Base-by-base conservation (phyloP, 2,113 vertebrate genomes). In the Mola mola region DNA sequence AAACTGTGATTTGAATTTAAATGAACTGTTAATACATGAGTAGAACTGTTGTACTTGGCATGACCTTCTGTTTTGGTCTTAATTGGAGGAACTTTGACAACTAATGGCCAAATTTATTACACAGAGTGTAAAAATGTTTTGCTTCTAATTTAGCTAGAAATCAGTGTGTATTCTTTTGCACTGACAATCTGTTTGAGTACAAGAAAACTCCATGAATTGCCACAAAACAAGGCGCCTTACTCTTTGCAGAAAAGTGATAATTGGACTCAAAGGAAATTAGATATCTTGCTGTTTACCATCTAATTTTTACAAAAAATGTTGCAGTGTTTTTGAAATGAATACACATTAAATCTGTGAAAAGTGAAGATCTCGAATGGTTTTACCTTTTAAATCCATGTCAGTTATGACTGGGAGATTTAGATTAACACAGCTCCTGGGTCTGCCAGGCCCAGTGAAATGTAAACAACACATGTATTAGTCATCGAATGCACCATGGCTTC, bases 1-100 rank as follows among this genome's bases (percentile, higher is more conserved):
- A 58, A 79, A 65, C 7, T 44, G 64, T 60, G 47, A 66, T 67
- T 20, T 72, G 81, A 77, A 78, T 85, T 66, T 66, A 64, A 85
- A 79, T 77, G 8, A 63, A 52, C 40, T 42, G 12, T 47, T 62
- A 60, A 43, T 62, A 69, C 71, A 70, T 31, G 31, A 53, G 48
- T 55, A 25, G 44, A 29, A 58, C 42, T 56, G 46, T 66, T 72
- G 51, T 57, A 19, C 56, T 67, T 24, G 25, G 50, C 66, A 40
- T 80, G 62, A 87, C 81, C 75, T 85, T 80, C 82, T 76, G 63
- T 70, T 79, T 68, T 62, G 56, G 33, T 59, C 66, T 75, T 87
- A 85, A 85, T 84, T 73, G 79, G 53, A 64, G 29, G 4, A 70
- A 64, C 28, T 50, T 79, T 64, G 69, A 84, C 72, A 76, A 49